Evolutionary conservation across 2,113 vertebrate species (phyloP).

Genomic region (Anthoscopus minutus): DNA sequence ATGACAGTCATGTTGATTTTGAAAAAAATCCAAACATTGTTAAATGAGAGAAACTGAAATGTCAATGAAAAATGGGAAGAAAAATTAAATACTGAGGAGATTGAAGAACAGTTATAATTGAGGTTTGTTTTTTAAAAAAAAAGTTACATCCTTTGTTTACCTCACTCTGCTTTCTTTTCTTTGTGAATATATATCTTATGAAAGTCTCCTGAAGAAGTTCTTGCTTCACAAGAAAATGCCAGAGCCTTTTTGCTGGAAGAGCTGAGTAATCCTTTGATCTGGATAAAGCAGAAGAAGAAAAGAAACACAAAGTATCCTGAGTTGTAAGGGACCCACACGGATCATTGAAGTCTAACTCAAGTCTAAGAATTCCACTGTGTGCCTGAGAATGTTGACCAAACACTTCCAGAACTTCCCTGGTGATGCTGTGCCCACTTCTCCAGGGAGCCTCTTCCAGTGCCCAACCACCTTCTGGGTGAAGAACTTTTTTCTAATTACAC

Average conservation of each 20-base stretch:
- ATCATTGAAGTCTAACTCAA: not conserved
- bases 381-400: not conserved
- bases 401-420: not conserved
- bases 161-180: conserved; percentile 98
- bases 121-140: not conserved
- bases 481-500: not conserved
- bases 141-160: conserved; percentile 66
- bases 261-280: conserved; percentile 91
- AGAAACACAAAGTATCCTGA: not conserved
- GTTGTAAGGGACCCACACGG: not conserved
- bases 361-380: accelerated
- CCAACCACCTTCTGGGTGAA: not conserved
- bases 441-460: not conserved
- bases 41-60: not conserved
- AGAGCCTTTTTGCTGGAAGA: conserved; percentile 90
- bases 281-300: conserved; percentile 55
- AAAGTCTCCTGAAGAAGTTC: conserved; percentile 93
- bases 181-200: conserved; percentile 96
- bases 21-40: not conserved
- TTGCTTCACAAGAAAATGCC: conserved; percentile 97
- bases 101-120: not conserved
- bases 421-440: not conserved
- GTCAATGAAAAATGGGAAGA: not conserved
- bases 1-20: not conserved
- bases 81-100: not conserved